Conservation (phyloP, 37 sponge, comb jelly and placozoan genomes). For the Beroe forskalii region DNA sequence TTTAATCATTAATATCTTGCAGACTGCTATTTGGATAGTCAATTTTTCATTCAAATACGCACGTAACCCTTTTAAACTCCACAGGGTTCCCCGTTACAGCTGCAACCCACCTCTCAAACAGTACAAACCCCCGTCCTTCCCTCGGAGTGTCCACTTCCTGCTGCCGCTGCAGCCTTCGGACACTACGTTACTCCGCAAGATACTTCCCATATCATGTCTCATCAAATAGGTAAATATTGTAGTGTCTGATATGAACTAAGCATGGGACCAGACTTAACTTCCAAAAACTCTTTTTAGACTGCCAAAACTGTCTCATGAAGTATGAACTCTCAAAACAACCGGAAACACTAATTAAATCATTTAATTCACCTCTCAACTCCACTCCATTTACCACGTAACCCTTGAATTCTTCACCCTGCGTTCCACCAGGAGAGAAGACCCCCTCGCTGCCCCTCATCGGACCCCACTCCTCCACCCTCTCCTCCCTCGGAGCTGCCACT, state of each 20-base stretch:
- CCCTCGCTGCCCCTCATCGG: conserved; percentile 24
- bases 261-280: neutral
- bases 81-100: neutral
- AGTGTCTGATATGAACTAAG: neutral
- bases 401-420: too few relatives aligned
- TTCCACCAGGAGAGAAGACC: conserved; percentile 19
- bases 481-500: neutral
- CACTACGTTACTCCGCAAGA: neutral
- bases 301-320: too few relatives aligned
- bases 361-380: too few relatives aligned
- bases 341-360: too few relatives aligned
- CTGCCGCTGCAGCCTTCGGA: neutral
- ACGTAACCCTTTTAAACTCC: too few relatives aligned
- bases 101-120: neutral
- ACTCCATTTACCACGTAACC: too few relatives aligned
- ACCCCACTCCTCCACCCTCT: conserved; percentile 49
- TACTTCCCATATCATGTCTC: neutral
- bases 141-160: neutral
- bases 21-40: too few relatives aligned
- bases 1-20: neutral
- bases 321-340: too few relatives aligned
- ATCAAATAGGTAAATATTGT: neutral
- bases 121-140: neutral
- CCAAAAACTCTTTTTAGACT: too few relatives aligned
- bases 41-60: too few relatives aligned